phyloP scores from a whole-genome alignment of 2,113 vertebrate genomes.

The Okapia johnstoni region DNA sequence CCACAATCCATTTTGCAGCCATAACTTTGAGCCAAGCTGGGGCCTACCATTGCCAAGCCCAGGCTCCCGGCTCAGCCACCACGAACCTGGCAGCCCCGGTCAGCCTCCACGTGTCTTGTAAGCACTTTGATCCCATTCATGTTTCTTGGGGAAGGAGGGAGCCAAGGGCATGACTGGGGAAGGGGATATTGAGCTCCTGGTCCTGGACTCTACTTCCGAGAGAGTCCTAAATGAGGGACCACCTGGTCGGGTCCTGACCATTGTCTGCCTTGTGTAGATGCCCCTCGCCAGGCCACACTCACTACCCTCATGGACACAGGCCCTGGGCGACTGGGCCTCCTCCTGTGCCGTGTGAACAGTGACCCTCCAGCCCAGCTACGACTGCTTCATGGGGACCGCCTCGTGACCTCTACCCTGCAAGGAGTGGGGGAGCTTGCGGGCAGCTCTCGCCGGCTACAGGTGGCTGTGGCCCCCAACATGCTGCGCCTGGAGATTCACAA shows the following conservation, averaged over 20 bases:
- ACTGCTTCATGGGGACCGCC: slow-evolving; percentile 16
- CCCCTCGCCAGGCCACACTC: slow-evolving; percentile 58
- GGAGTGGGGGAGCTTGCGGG: neutral
- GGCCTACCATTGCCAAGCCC: slow-evolving; percentile 76
- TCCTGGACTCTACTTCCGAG: neutral
- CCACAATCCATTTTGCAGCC: neutral
- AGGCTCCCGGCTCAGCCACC: neutral
- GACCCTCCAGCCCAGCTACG: slow-evolving; percentile 70
- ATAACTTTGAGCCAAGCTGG: slow-evolving; percentile 62
- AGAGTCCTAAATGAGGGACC: neutral
- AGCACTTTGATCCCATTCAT: neutral
- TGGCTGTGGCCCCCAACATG: slow-evolving; percentile 23
- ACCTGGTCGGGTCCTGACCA: neutral
- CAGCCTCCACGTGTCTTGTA: slow-evolving; percentile 73
- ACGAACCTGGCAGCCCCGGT: neutral
- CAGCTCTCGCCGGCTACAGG: slow-evolving; percentile 16
- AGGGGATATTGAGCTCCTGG: neutral
- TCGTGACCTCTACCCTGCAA: slow-evolving; percentile 68
- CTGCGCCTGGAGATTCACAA: slow-evolving; percentile 70
- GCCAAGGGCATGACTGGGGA: neutral
- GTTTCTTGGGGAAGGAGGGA: neutral
- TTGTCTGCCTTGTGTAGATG: slow-evolving; percentile 61
- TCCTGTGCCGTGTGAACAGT: slow-evolving; percentile 78
- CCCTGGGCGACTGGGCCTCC: slow-evolving; percentile 18
- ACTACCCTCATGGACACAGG: slow-evolving; percentile 69